A percentile compares a stretch with the other conserved stretches of the same genome.
Evolutionary conservation across 2,113 vertebrate species (phyloP).

Genomic region (Oncorhynchus clarkii): DNA sequence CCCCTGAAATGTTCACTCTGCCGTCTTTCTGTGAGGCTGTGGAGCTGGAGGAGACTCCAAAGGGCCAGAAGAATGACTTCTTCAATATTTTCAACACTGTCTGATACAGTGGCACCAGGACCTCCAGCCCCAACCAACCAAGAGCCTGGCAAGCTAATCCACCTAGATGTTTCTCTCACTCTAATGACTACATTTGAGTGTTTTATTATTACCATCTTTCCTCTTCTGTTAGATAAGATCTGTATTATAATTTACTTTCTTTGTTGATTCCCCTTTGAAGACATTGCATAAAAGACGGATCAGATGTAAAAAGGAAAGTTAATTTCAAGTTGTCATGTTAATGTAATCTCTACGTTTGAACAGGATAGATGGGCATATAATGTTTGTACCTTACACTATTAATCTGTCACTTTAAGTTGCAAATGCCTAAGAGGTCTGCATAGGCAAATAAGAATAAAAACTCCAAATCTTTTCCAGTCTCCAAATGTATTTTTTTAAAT

Average conservation of each 20-base stretch:
- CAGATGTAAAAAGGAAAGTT: not conserved
- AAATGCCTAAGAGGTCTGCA: not conserved
- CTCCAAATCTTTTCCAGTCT: not conserved
- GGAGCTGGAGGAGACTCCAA: not conserved
- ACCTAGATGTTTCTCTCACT: not conserved
- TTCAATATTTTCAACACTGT: not conserved
- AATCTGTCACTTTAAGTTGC: not conserved
- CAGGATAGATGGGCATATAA: not conserved
- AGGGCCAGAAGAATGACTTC: not conserved
- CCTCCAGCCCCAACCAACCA: not conserved
- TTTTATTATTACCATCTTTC: not conserved
- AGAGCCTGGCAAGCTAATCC: not conserved
- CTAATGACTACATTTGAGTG: not conserved
- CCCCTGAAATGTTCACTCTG: not conserved
- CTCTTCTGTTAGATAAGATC: not conserved
- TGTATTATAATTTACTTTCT: not conserved
- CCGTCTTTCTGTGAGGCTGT: not conserved
- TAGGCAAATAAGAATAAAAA: constrained; percentile 5
- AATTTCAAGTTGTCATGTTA: not conserved
- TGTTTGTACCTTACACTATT: not conserved
- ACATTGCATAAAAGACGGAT: not conserved
- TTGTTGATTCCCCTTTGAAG: not conserved
- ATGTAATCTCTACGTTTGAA: not conserved
- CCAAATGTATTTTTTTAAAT: not conserved
- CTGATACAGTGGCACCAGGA: not conserved